Evolutionary conservation across 2,797 vertebrate genomes (phyloP), one percentile per base, ranked within the genome.

Genomic region (Syngnathus rostellatus): DNA sequence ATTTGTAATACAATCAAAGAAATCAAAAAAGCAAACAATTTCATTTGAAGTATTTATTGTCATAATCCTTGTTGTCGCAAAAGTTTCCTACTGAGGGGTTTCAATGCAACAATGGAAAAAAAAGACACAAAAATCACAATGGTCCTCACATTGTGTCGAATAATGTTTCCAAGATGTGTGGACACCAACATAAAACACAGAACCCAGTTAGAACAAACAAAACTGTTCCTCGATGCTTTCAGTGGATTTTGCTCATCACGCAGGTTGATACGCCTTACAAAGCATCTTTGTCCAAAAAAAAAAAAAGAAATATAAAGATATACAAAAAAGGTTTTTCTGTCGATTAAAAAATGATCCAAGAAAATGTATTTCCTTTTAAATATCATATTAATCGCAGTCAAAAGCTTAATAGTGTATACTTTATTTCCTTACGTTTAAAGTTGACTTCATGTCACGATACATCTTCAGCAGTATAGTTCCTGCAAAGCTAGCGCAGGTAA

Each of bases 351-450:
- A 64, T 74, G 40, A 25, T 72, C 60, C 68, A 48, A 69, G 41
- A 72, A 37, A 58, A 16, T 17, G 6, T 58, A 38, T 65, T 65
- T 74, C 48, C 61, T 71, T 72, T 84, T 83, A 81, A 86, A 86
- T 84, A 86, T 70, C 65, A 76, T 63, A 70, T 68, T 64, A 62
- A 68, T 37, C 46, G 68, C 76, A 78, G 55, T 55, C 31, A 17
- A 37, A 58, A 8, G 14, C 58, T 66, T 63, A 55, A 77, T 70
- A 76, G 64, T 38, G 6, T 58, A 38, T 58, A 65, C 10, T 41
- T 41, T 55, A 73, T 60, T 41, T 53, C 65, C 63, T 62, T 67
- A 76, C 67, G 69, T 61, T 31, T 79, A 69, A 40, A 54, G 60
- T 62, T 62, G 6, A 62, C 60, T 31, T 45, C 21, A 62, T 41